These are phyloP conservation scores for Nipponacmea schrenckii DNA, from an alignment of 2,888 invertebrate genomes.

Conservation along the genomic window DNA sequence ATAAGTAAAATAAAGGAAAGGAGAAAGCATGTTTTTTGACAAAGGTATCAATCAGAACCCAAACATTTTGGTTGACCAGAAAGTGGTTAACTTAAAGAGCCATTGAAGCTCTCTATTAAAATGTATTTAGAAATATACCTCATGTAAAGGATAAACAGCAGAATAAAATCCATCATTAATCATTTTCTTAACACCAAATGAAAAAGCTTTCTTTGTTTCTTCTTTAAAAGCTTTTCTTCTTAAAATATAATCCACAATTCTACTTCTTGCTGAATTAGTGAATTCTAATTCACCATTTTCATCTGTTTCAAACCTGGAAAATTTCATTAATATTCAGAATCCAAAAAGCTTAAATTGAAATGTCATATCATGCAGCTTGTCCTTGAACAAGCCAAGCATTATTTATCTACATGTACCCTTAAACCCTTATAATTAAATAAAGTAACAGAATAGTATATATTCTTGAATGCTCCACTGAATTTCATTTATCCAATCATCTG, in stretches of 20 bases:
- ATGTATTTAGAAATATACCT: slow-evolving; percentile 40
- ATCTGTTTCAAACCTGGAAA: slow-evolving; percentile 80
- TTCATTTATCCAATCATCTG: too few species aligned
- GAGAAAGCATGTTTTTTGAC: too few species aligned
- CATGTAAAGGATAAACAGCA: slow-evolving; percentile 64
- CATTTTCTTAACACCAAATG: slow-evolving; percentile 65
- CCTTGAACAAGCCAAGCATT: neutral
- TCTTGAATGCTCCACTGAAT: too few species aligned
- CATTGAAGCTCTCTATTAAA: too few species aligned
- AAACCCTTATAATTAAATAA: too few species aligned
- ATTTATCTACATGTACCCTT: neutral
- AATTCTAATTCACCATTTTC: slow-evolving; percentile 82
- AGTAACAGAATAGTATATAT: too few species aligned
- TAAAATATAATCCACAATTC: slow-evolving; percentile 91
- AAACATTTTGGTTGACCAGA: too few species aligned
- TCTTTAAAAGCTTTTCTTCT: slow-evolving; percentile 84
- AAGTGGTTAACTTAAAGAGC: too few species aligned
- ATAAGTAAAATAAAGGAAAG: too few species aligned
- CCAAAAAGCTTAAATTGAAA: neutral
- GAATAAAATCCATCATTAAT: slow-evolving; percentile 55
- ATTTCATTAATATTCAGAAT: slow-evolving; percentile 23
- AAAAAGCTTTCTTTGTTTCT: slow-evolving; percentile 64
- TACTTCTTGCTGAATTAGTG: slow-evolving; percentile 83
- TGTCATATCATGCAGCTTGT: too few species aligned
- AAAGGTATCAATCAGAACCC: too few species aligned